These are phyloP conservation scores for Microctenopoma steveboyesi DNA, from an alignment of 2,797 vertebrate genomes.

Conservation along the genomic window DNA sequence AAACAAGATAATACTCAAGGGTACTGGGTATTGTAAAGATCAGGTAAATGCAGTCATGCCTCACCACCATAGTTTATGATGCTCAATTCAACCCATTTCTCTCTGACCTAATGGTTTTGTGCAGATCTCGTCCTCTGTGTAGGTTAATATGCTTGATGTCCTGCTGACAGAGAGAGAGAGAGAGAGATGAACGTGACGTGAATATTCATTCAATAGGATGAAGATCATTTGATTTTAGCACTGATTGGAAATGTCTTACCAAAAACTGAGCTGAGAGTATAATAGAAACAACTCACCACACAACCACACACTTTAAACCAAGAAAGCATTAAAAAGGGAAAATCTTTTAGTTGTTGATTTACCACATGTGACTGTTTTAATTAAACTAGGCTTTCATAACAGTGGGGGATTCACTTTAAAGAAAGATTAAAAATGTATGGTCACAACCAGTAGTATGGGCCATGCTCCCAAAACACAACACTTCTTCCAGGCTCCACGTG, in stretches of 20 bases:
- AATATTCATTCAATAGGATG: slow-evolving; percentile 24
- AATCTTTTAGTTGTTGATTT: slow-evolving; percentile 10
- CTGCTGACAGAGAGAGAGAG: slow-evolving; percentile 7
- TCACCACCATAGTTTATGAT: neutral
- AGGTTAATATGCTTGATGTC: neutral
- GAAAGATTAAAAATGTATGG: slow-evolving; percentile 12
- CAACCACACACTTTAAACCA: neutral
- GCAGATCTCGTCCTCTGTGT: slow-evolving; percentile 10
- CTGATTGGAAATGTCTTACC: slow-evolving; percentile 2
- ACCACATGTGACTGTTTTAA: slow-evolving; percentile 9
- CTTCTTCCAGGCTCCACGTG: neutral
- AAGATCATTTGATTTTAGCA: neutral
- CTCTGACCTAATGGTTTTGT: slow-evolving; percentile 7
- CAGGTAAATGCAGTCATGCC: neutral
- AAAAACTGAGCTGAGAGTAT: neutral
- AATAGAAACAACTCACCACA: neutral
- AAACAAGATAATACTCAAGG: slow-evolving; percentile 22
- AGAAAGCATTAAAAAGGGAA: neutral
- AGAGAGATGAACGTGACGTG: neutral
- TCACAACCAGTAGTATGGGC: slow-evolving; percentile 9
- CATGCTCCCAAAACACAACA: slow-evolving; percentile 11
- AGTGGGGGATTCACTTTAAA: neutral
- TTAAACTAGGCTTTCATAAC: slow-evolving; percentile 12
- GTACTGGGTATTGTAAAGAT: neutral
- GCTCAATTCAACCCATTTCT: slow-evolving; percentile 19